Evolutionary conservation across 1,140 invertebrate genomes (phyloP).

Genomic region (Calycopis cecrops): DNA sequence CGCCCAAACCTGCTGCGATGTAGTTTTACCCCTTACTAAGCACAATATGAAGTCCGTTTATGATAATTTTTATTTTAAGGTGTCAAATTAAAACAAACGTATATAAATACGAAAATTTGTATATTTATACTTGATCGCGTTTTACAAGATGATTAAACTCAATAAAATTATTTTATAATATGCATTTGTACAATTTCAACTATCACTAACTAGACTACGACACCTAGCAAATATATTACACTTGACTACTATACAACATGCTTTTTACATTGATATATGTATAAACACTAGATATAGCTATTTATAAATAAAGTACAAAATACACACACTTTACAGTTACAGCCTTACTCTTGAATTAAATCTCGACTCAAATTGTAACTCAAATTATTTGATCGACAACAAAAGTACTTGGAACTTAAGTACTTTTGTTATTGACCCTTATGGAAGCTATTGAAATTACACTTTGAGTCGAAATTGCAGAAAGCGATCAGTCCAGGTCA

Average conservation of each 20-base stretch:
- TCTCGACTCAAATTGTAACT: background rate
- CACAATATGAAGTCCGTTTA: too few relatives aligned
- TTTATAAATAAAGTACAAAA: constrained; percentile 39
- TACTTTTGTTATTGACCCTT: background rate
- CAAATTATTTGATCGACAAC: background rate
- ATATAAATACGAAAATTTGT: constrained; percentile 69
- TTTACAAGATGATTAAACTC: constrained; percentile 73
- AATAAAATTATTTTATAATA: constrained; percentile 68
- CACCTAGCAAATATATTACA: constrained; percentile 66
- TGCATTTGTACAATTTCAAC: constrained; percentile 72
- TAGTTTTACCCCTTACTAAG: too few relatives aligned
- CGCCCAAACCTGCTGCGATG: too few relatives aligned
- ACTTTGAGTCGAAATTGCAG: background rate
- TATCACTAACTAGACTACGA: constrained; percentile 68
- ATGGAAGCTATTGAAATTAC: constrained; percentile 1
- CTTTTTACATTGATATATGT: constrained; percentile 62
- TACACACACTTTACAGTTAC: constrained; percentile 19
- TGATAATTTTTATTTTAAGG: too few relatives aligned
- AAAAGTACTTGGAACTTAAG: background rate
- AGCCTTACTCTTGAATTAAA: constrained; percentile 2
- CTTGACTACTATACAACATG: constrained; percentile 67
- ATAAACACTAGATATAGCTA: constrained; percentile 12
- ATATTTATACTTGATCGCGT: constrained; percentile 70
- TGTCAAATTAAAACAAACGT: constrained; percentile 31
- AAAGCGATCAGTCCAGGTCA: too few relatives aligned